Evolutionary conservation across 2,113 vertebrate genomes (phyloP), one percentile per base, ranked within the genome.

Genomic region (Monarcha castaneiventris): DNA sequence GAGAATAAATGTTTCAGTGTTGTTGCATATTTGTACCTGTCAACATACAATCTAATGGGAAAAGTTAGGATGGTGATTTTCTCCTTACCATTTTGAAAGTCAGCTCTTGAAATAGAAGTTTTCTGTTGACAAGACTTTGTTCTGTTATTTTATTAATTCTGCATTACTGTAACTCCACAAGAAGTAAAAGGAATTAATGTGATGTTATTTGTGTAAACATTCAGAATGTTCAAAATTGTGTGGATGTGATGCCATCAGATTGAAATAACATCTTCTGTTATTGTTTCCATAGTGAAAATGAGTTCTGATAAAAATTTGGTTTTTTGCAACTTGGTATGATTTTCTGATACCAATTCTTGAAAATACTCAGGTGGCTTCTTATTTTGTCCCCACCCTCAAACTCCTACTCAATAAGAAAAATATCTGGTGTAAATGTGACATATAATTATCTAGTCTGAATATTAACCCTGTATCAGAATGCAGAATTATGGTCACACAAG

Each of bases 1-100:
- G 90, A 97, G 94, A 97, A 91, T 56, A 86, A 76, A 78, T 61
- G 52, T 88, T 73, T 94, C 46, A 71, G 77, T 94, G 90, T 96
- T 39, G 23, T 82, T 93, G 41, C 18, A 8, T 78, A 41, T 89
- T 90, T 88, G 32, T 83, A 37, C 39, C 48, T 43, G 27, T 52
- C 46, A 66, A 82, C 67, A 68, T 48, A 62, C 35, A 44, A 37
- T 37, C 49, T 69, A 67, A 16, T 9, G 32, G 33, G 22, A 54
- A 43, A 49, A 89, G 66, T 29, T 61, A 46, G 44, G 17, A 62
- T 64, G 14, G 8, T 77, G 25, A 52, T 90, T 63, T 80, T 75
- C 23, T 88, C 25, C 16, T 49, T 52, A 39, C 5, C 2, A 13
- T 76, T 89, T 88, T 61, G n/a, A 72, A 88, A 80, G 35, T 77